Evolutionary conservation across 2,797 vertebrate genomes (phyloP), one percentile per base, ranked within the genome.

Genomic region (Forpus xanthops): DNA sequence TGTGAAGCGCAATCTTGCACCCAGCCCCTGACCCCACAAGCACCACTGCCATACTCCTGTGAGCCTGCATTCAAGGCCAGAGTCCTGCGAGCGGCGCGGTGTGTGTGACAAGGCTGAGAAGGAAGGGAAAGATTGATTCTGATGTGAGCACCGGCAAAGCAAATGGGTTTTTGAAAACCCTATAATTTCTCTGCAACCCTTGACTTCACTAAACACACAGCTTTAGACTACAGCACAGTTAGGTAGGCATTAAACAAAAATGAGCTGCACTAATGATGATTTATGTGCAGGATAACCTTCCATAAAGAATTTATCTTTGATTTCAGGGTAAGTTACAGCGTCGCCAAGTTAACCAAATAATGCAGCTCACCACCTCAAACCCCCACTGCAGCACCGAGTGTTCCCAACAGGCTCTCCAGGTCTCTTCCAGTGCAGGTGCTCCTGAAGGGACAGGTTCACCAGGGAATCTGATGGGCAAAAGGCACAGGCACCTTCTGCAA

Each of bases 91-190:
- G 93, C 2, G 4, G 62, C 20, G 49, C 97, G 30, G 93, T 12
- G 95, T 39, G 62, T 77, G 95, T 71, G 9, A 55, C 72, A 7
- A 56, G 96, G 95, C 82, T 74, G 96, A 85, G 85, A 84, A 61
- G 88, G 31, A 33, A 70, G 90, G 95, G 97, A 95, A 81, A 97
- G 97, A 98, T 94, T 96, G 97, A 97, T 97, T 97, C 94, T 93
- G 97, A 97, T 94, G 97, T 3, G 97, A 98, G 89, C 93, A 94
- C 96, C 96, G 35, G 97, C 96, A 92, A 96, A 95, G 97, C 97
- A 98, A 98, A 98, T 98, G 97, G 96, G 85, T 97, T 98, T 98
- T 97, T 98, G 97, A 97, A 94, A 98, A 98, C 95, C 98, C 97
- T 98, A 12, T 97, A 98, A 98, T 98, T 98, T 98, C 94, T 70